Evolutionary conservation across 2,888 invertebrate species (phyloP).

Genomic region (Nephrotoma flavescens): DNA sequence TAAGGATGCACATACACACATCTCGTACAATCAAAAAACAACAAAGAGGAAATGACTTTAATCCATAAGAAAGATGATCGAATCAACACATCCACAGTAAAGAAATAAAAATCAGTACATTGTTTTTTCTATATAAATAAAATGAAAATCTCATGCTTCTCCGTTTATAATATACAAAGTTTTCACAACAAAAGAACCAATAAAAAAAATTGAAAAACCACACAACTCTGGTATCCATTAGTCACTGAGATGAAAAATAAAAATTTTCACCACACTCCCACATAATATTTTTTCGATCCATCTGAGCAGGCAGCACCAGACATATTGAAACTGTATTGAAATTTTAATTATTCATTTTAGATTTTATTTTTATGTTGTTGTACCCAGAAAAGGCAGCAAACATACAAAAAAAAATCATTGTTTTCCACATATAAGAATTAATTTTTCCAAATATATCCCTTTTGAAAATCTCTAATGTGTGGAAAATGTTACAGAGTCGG

Average conservation of each 20-base stretch:
- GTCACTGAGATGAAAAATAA: not conserved
- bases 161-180: not conserved
- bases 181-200: not conserved
- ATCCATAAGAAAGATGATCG: not conserved
- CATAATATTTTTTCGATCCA: not conserved
- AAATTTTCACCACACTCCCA: not conserved
- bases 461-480: not conserved
- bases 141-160: not conserved
- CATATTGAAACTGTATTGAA: not conserved
- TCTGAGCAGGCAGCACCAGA: not conserved
- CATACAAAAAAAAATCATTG: not conserved
- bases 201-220: not conserved
- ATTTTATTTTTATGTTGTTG: not conserved
- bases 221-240: not conserved
- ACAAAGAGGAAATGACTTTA: not conserved
- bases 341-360: not conserved
- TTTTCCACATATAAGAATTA: not conserved
- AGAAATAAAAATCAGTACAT: not conserved
- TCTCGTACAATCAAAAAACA: not conserved
- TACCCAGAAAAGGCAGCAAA: not conserved
- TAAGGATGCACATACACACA: not conserved
- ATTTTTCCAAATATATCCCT: not conserved
- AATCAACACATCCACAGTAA: not conserved
- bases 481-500: not conserved
- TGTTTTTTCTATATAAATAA: not conserved